Evolutionary conservation across 2,113 vertebrate genomes (phyloP).

Genomic region (Pyrgilauda ruficollis): DNA sequence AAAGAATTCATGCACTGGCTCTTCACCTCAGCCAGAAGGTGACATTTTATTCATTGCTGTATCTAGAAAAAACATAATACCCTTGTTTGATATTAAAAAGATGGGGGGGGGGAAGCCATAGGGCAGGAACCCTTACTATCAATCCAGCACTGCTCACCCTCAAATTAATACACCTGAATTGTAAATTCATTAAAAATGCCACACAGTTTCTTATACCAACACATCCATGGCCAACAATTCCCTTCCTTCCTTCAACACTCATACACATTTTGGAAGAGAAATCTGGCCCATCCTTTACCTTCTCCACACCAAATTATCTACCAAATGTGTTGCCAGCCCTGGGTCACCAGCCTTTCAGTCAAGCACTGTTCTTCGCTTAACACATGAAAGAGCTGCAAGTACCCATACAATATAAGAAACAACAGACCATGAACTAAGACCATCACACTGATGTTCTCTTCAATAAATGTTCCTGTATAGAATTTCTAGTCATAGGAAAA

Average conservation of each 20-base stretch:
- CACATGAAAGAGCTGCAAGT: not conserved
- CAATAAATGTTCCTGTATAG: not conserved
- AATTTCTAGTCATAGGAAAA: not conserved
- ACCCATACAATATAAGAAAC: not conserved
- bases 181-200: not conserved
- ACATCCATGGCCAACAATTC: fast-evolving
- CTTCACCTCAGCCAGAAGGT: not conserved
- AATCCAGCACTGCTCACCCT: not conserved
- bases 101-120: not conserved
- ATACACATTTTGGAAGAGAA: not conserved
- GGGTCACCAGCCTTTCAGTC: not conserved
- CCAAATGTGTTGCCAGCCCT: not conserved
- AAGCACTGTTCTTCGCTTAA: not conserved
- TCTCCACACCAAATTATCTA: not conserved
- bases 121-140: not conserved
- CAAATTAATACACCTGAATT: not conserved
- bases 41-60: not conserved
- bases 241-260: not conserved
- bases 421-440: not conserved
- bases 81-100: not conserved
- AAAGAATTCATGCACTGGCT: not conserved
- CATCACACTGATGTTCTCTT: not conserved
- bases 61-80: not conserved
- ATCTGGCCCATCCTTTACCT: not conserved
- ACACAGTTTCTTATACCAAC: not conserved